Base-by-base conservation (phyloP, 2,113 vertebrate genomes). In the Nyctibius bracteatus region DNA sequence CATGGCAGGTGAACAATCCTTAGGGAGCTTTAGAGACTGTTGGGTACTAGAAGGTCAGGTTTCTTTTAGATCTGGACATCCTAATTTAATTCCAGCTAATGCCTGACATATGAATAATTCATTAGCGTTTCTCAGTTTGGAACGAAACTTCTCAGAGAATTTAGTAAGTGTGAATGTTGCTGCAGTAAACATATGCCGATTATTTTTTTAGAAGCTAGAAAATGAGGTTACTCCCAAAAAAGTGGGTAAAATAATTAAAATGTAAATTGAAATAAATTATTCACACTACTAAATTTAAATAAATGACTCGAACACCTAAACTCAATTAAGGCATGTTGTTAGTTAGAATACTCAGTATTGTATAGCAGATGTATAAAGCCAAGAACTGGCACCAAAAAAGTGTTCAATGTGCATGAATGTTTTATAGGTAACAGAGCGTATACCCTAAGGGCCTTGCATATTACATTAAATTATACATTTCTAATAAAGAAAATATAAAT, bases 181-280 rank as follows among this genome's bases (percentile, higher is more conserved):
- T 94, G 93, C 87, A 94, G 91, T 96, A 96, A 97, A 97, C 96
- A 97, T 96, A 96, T 97, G 97, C 71, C 57, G 20, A 92, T 97
- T 92, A 93, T 96, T 95, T 95, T 96, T 93, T 89, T 77, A 95
- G 95, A 89, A 93, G 91, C 73, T 75, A 62, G 93, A 94, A 97
- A 97, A 97, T 97, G 95, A 97, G 92, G 97, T 97, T 96, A 90
- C 94, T 96, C 92, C 93, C 63, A 70, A 94, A 94, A 97, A 97
- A 95, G 90, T 77, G 92, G 92, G 96, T 92, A 91, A 96, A 96
- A 97, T 97, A 95, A 98, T 98, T 97, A 97, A 97, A 98, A 97
- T 97, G 97, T 94, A 97, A 97, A 98, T 97, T 96, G 96, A 97
- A 98, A 98, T 98, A 97, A 97, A 97, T 98, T 97, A 97, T 97